Evolutionary conservation across 2,113 vertebrate species (phyloP).

Genomic region (Rhinolophus sinicus): DNA sequence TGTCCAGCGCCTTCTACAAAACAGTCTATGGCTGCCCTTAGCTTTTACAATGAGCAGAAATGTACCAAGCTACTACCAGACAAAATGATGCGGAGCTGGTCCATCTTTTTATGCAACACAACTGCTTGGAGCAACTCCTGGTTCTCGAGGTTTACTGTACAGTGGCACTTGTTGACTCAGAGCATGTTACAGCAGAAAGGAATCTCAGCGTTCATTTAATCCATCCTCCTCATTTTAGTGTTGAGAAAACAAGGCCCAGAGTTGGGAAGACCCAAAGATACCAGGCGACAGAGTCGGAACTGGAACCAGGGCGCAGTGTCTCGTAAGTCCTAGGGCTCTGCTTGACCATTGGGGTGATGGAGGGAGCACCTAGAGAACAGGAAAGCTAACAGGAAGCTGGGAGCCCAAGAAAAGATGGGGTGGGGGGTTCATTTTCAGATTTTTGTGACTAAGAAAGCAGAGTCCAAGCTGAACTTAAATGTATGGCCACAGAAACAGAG

Average conservation of each 20-base stretch:
- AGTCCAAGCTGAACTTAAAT: slow-evolving; percentile 12
- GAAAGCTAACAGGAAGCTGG: not conserved
- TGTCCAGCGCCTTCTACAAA: slow-evolving; percentile 22
- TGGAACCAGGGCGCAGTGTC: not conserved
- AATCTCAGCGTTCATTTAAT: not conserved
- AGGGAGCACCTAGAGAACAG: not conserved
- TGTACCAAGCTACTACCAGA: slow-evolving; percentile 6
- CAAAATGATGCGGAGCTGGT: slow-evolving; percentile 10
- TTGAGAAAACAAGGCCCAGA: slow-evolving; percentile 37
- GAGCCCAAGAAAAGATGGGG: not conserved
- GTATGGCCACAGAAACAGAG: slow-evolving; percentile 37
- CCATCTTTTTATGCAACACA: slow-evolving; percentile 26
- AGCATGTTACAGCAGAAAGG: not conserved
- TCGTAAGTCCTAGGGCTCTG: not conserved
- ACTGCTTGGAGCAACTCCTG: slow-evolving; percentile 36
- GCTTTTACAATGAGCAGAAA: not conserved
- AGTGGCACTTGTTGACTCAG: slow-evolving; percentile 40
- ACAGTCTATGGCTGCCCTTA: not conserved
- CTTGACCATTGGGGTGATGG: not conserved
- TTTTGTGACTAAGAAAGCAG: not conserved
- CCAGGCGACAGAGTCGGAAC: not conserved
- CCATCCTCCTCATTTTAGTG: not conserved
- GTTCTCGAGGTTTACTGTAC: not conserved
- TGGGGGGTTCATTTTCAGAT: not conserved
- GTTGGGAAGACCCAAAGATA: not conserved